Evolutionary conservation across 2,797 vertebrate species (phyloP), one percentile per base, ranked within the genome.

Genomic region (Lithobates pipiens): DNA sequence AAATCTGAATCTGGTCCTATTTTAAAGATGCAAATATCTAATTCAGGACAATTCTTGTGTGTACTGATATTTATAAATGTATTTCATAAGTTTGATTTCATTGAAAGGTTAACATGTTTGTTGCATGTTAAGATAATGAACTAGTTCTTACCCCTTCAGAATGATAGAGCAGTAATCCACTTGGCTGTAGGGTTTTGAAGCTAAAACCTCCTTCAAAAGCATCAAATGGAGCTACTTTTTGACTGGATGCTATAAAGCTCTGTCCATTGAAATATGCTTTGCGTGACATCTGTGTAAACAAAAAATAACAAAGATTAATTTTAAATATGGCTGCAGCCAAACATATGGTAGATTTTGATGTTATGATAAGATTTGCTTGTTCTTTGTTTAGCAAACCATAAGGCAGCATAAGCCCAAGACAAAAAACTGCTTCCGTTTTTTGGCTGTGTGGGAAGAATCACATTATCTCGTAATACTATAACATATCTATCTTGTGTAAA

Each of bases 181-280:
- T 96, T 80, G 97, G 93, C 88, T 97, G 96, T 77, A 96, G 82
- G 0, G 98, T 98, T 90, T 91, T 94, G 89, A 99, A 99, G 92
- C 95, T 98, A 88, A 99, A 94, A 36, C 98, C 98, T 89, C 96
- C 97, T 92, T 99, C 98, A 69, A 99, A 99, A 42, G 89, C 93
- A 85, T 94, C 91, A 32, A 98, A 96, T 34, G 96, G 95, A 15
- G 95, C 95, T 61, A 95, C 92, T 94, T 96, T 98, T 70, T 96
- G 97, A 67, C 91, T 95, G 75, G 98, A 97, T 77, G 95, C 93
- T 88, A 99, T 94, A 91, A 95, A 99, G 89, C 97, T 94, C 36
- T 96, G 93, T 25, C 98, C 98, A 76, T 89, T 96, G 92, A 99
- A 99, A 92, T 97, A 98, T 0, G 96, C 98, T 90, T 95, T 95